phyloP scores from a whole-genome alignment of 2,888 invertebrate species.

The Germaria angustata region DNA sequence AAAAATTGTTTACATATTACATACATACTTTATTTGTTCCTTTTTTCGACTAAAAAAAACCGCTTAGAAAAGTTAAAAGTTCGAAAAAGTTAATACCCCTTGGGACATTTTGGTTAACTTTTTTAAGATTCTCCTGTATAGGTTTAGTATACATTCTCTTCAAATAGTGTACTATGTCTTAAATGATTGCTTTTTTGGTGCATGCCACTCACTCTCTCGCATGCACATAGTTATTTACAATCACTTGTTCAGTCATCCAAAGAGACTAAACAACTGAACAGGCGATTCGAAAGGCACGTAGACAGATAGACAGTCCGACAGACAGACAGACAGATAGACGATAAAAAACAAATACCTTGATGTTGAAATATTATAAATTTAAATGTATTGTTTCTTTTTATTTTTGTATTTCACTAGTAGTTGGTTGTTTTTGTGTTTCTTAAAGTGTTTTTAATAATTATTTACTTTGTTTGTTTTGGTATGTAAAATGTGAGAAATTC shows the following conservation, averaged over 20 bases:
- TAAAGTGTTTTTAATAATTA: not conserved
- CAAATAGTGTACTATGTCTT: conserved; percentile 17
- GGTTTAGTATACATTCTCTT: conserved; percentile 36
- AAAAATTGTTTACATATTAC: too few species aligned
- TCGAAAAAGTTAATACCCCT: too few species aligned
- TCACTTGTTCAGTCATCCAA: not conserved
- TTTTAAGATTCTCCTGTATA: too few species aligned
- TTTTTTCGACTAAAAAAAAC: too few species aligned
- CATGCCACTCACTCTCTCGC: conserved; percentile 31
- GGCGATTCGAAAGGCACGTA: not conserved
- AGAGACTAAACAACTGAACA: not conserved
- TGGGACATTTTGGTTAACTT: too few species aligned
- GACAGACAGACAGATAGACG: not conserved
- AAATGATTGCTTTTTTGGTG: conserved; percentile 30
- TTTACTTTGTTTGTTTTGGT: not conserved
- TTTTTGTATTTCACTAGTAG: not conserved
- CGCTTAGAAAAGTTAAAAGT: too few species aligned
- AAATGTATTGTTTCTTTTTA: not conserved
- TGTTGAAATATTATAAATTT: conserved; percentile 41
- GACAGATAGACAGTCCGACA: not conserved
- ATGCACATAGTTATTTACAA: not conserved
- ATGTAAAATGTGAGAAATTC: conserved; percentile 48
- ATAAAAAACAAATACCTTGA: conserved; percentile 39
- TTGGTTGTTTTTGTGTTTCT: not conserved
- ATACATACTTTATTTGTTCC: too few species aligned